phyloP scores from a whole-genome alignment of 2,888 invertebrate species.

The Papilio elwesi region DNA sequence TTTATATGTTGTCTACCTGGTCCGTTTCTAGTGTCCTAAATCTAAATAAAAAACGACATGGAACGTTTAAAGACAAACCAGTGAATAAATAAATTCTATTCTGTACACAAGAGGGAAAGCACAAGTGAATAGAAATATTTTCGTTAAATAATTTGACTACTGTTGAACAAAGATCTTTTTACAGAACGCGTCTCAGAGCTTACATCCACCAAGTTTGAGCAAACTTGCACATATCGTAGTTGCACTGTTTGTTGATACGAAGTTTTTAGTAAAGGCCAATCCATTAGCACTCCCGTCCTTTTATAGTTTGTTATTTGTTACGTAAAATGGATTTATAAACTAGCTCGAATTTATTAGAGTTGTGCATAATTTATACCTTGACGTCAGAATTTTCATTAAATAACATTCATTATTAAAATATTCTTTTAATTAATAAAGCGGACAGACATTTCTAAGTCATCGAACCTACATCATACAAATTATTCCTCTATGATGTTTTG shows the following conservation, averaged over 20 bases:
- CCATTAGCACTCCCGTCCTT: conserved; percentile 1
- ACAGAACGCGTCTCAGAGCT: not conserved
- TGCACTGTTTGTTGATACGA: not conserved
- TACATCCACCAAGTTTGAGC: not conserved
- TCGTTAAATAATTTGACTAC: not conserved
- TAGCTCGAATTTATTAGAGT: not conserved
- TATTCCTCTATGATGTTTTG: too few species aligned
- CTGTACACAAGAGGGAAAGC: too few species aligned
- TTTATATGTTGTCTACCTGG: too few species aligned
- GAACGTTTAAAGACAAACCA: too few species aligned
- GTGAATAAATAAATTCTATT: too few species aligned
- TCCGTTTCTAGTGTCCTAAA: too few species aligned
- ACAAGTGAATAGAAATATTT: not conserved
- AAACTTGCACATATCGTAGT: not conserved
- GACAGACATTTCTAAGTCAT: too few species aligned
- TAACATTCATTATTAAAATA: too few species aligned
- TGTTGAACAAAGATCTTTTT: not conserved
- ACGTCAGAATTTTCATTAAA: not conserved
- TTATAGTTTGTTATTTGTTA: not conserved
- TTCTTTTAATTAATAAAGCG: too few species aligned
- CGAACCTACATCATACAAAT: too few species aligned
- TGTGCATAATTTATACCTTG: not conserved
- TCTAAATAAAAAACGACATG: too few species aligned
- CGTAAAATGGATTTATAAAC: conserved; percentile 1
- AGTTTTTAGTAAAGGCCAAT: not conserved